Evolutionary conservation across 2,113 vertebrate genomes (phyloP).

Genomic region (mouse (Mus musculus)): DNA sequence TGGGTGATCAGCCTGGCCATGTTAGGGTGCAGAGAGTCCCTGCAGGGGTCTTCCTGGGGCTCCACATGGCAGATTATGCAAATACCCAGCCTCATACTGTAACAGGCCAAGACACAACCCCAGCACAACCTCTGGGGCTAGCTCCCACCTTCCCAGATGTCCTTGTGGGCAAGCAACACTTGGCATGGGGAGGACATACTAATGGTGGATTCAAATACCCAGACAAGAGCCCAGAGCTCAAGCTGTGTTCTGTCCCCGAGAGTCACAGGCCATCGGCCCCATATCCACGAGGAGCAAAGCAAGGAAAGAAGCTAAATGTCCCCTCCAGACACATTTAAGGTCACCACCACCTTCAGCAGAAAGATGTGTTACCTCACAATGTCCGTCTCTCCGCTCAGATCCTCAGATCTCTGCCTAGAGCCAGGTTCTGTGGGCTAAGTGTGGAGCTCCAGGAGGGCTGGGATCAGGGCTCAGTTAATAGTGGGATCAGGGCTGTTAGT

Average conservation of each 20-base stretch:
- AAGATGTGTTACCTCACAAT: rapidly evolving
- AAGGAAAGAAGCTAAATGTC: rapidly evolving
- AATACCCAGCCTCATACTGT: too few species aligned
- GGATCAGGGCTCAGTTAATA: not conserved
- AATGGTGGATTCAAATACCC: rapidly evolving
- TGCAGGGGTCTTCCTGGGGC: too few species aligned
- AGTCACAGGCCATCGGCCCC: rapidly evolving
- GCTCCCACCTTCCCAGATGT: too few species aligned
- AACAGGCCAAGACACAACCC: not conserved
- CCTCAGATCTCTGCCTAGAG: not conserved
- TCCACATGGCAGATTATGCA: not conserved
- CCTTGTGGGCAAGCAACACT: not conserved
- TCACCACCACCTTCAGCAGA: not conserved
- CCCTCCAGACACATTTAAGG: not conserved
- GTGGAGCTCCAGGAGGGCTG: not conserved
- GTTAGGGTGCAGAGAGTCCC: rapidly evolving
- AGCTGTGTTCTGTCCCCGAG: rapidly evolving
- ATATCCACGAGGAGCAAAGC: rapidly evolving
- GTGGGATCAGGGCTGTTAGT: not conserved
- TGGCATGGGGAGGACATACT: rapidly evolving
- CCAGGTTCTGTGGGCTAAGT: not conserved
- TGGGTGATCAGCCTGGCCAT: rapidly evolving
- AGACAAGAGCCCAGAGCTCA: not conserved
- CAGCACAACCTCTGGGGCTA: rapidly evolving
- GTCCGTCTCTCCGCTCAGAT: rapidly evolving